Conservation (phyloP, 2,113 vertebrate species). For the Grus americana region DNA sequence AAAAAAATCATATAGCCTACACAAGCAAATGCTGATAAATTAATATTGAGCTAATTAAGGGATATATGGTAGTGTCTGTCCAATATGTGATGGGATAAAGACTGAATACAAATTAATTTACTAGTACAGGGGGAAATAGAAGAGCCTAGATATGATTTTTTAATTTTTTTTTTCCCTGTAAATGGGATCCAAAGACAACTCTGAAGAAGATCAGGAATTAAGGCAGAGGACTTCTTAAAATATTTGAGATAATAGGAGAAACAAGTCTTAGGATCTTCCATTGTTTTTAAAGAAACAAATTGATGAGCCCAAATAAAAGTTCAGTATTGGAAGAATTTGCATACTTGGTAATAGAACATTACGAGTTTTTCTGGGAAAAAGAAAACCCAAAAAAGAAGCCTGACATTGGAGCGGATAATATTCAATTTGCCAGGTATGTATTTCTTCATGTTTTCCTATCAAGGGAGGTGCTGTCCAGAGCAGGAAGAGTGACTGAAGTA, state of each 20-base stretch:
- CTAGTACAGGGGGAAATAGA: not conserved
- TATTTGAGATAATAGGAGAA: not conserved
- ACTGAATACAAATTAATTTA: not conserved
- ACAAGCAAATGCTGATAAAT: not conserved
- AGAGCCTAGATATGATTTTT: not conserved
- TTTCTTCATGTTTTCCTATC: not conserved
- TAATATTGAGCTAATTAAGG: not conserved
- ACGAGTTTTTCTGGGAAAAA: not conserved
- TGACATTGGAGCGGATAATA: not conserved
- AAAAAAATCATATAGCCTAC: not conserved
- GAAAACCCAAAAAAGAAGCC: not conserved
- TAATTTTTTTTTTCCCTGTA: accelerated
- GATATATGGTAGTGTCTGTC: not conserved
- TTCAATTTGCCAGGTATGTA: not conserved
- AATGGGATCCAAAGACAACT: not conserved
- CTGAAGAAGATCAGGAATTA: not conserved
- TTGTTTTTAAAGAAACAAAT: not conserved
- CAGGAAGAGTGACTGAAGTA: not conserved
- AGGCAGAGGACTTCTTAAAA: not conserved
- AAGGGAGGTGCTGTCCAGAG: not conserved
- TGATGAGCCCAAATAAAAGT: not conserved
- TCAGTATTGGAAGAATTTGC: not conserved
- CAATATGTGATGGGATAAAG: not conserved
- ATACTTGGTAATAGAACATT: not conserved
- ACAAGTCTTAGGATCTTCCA: not conserved